Conservation (phyloP, 2,888 invertebrate species). For the Acleris sparsana region DNA sequence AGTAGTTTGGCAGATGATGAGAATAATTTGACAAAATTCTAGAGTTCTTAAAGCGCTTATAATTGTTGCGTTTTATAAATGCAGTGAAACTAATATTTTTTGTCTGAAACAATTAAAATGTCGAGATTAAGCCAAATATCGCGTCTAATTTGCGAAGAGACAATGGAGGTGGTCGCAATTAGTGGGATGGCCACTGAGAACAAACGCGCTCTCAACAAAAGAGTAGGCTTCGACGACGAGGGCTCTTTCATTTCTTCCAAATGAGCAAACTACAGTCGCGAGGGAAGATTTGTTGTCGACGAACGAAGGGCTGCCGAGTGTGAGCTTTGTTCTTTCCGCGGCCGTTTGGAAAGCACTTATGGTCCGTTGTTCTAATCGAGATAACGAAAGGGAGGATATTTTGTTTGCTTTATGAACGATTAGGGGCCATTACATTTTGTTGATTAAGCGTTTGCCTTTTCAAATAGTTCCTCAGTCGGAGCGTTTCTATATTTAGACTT, state of each 20-base stretch:
- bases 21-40: too few species aligned
- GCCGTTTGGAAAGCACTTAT: conserved; percentile 76
- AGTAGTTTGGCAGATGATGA: too few species aligned
- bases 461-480: too few species aligned
- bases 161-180: conserved; percentile 81
- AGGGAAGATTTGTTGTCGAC: conserved; percentile 77
- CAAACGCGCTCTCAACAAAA: conserved; percentile 79
- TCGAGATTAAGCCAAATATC: conserved; percentile 66
- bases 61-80: conserved; percentile 13
- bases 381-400: conserved; percentile 54
- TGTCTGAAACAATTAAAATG: conserved; percentile 41
- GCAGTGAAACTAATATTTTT: conserved; percentile 27
- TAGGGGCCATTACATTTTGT: conserved; percentile 3
- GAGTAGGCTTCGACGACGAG: conserved; percentile 65
- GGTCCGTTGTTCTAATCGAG: conserved; percentile 73
- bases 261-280: conserved; percentile 79
- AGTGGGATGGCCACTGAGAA: conserved; percentile 80
- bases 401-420: conserved; percentile 35
- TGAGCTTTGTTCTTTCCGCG: conserved; percentile 71
- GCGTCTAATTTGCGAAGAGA: conserved; percentile 74
- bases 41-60: not conserved
- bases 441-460: not conserved
- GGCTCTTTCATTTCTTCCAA: conserved; percentile 81
- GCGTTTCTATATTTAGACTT: too few species aligned
- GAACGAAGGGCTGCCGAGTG: conserved; percentile 73